Evolutionary conservation across 2,888 invertebrate genomes (phyloP), one percentile per base, ranked within the genome.

Genomic region (Agrotis exclamationis): DNA sequence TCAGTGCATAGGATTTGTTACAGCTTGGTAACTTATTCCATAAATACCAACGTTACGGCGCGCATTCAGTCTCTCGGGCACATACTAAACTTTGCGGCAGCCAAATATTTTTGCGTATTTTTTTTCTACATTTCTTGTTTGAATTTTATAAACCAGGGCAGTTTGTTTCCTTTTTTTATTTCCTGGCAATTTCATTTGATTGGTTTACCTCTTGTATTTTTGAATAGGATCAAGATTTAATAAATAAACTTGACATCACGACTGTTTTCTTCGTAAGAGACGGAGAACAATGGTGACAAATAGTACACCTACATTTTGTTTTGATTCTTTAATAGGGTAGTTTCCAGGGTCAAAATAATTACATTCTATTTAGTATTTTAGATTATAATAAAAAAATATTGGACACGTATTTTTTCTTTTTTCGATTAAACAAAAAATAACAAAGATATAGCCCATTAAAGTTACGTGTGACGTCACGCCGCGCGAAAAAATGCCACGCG

Each of bases 21-120:
- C 74, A 79, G 70, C 84, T 76, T 75, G 71, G 76, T 63, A 88
- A 89, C 87, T 89, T 89, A 79, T 59, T 59, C 67, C 82, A 86
- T 90, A 89, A 88, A 90, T 86, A 87, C 74, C 60, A 77, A 18
- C 65, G 39, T 20, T 28, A 54, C 64, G 28, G 57, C 64, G 54
- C 68, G 80, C 79, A 71, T 44, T 53, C 50, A 44, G 73, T 76
- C 76, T 76, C 67, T 9, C 2, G 76, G 67, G 70, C 47, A 24
- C 20, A 67, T 33, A 65, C n/a, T 62, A 33, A 74, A 81, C 71
- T 81, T 79, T 72, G 47, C 54, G 3, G 22, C 47, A 39, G 22
- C 24, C 68, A 80, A 63, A 73, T 66, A 76, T 73, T 58, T 75
- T 59, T 48, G 57, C 54, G 48, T 56, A 56, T 7, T 33, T 67